Base-by-base conservation (phyloP, 2,888 invertebrate species). In the Pegoplata infirma region DNA sequence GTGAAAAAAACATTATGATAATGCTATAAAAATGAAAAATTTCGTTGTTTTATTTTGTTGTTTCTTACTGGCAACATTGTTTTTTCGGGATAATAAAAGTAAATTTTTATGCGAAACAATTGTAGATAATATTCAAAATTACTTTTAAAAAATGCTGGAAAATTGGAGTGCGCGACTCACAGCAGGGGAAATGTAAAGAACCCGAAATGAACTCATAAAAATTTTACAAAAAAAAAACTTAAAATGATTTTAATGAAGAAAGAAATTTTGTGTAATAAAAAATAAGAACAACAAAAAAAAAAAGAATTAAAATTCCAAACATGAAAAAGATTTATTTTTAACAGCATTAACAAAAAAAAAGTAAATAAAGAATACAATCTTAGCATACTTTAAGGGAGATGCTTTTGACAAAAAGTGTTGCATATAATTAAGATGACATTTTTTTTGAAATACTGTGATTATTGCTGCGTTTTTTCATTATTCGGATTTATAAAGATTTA, bases 91-190 rank as follows among this genome's bases (percentile, higher is more conserved):
- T 49, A 74, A 78, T 78, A 78, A 78, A 74, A 78, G 23, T 71
- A 71, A 74, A 78, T 21, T 74, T 78, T 78, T 74, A 78, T 78
- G 64, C 10, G 61, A 55, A 61, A 46, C 74, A 78, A 71, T 78
- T 74, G 58, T 64, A 74, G 61, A 78, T 74, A 61, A 74, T 78
- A 78, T 69, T 69, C 28, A 16, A 74, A 78, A 78, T 66, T 66
- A 74, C 69, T 74, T 49, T 61, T 40, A 32, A 10, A 10, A 32
- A 32, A 32, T 32, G 12, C 12, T 32, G 8, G 3, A 32, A 32
- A 3, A 10, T 2, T 32, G 12, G 8, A 32, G 32, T 1, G 12
- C n/a, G n/a, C n/a, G n/a, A n/a, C n/a, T n/a, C n/a, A n/a, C n/a
- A n/a, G n/a, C n/a, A n/a, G n/a, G n/a, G n/a, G n/a, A n/a, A n/a